These are phyloP conservation scores for Panzeria rudis DNA, from an alignment of 2,888 invertebrate species.

Conservation along the genomic window DNA sequence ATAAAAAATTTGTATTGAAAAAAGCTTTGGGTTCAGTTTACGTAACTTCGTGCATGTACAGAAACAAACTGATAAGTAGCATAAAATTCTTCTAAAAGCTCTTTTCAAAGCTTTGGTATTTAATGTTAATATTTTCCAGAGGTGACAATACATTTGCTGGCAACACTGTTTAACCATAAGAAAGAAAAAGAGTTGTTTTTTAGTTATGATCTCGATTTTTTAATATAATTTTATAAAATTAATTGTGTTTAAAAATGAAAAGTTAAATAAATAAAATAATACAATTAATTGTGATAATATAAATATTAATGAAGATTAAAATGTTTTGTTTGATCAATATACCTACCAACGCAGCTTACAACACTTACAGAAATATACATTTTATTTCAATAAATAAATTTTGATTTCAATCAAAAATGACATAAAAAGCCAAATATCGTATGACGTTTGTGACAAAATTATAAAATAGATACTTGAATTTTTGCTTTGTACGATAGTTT, in stretches of 20 bases:
- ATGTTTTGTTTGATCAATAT: constrained; percentile 35
- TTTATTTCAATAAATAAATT: constrained; percentile 32
- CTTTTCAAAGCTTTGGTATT: too few relatives aligned
- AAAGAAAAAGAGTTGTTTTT: too few relatives aligned
- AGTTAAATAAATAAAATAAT: constrained; percentile 19
- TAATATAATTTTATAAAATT: neutral
- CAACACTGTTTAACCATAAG: neutral
- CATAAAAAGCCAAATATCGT: constrained; percentile 79
- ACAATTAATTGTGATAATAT: constrained; percentile 28
- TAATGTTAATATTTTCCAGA: too few relatives aligned
- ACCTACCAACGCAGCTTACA: constrained; percentile 76
- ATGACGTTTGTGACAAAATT: constrained; percentile 74
- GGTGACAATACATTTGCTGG: too few relatives aligned
- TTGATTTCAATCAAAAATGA: constrained; percentile 31
- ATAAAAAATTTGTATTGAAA: too few relatives aligned
- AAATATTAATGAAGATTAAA: constrained; percentile 37
- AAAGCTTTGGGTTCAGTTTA: too few relatives aligned
- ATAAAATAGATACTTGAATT: constrained; percentile 31
- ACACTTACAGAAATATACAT: constrained; percentile 67
- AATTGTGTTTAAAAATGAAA: neutral
- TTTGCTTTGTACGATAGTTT: constrained; percentile 19
- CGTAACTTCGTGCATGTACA: too few relatives aligned
- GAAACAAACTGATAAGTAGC: too few relatives aligned
- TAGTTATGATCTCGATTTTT: neutral
- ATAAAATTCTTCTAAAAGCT: too few relatives aligned